Conservation (phyloP, 2,797 vertebrate species). For the Graptemys geographica region DNA sequence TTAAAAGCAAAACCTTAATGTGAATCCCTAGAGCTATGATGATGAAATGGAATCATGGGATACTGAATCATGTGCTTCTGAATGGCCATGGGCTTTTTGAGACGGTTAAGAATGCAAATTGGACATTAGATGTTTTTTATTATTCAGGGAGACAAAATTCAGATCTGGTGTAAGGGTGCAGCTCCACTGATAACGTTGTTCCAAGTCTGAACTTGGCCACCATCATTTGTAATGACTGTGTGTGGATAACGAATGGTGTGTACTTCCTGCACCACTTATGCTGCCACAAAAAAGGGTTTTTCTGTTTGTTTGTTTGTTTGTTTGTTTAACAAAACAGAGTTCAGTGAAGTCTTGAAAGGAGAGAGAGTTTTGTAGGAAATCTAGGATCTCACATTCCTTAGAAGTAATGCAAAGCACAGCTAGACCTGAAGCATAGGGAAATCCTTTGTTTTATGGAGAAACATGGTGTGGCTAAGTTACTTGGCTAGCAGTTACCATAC, state of each 20-base stretch:
- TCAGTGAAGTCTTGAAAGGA: background rate
- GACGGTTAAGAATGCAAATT: background rate
- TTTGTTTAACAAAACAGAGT: background rate
- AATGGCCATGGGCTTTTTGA: background rate
- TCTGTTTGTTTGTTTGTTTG: background rate
- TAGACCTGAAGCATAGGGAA: background rate
- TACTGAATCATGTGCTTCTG: rapidly evolving
- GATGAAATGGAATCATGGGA: background rate
- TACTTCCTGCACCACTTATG: background rate
- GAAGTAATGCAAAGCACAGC: background rate
- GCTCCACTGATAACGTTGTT: background rate
- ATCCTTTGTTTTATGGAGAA: background rate
- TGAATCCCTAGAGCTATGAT: background rate
- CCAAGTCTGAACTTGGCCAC: background rate
- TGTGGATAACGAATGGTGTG: background rate
- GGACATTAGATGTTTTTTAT: background rate
- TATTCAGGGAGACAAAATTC: background rate
- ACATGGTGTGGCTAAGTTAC: background rate
- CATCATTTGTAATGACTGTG: background rate
- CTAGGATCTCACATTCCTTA: background rate
- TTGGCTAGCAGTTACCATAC: background rate
- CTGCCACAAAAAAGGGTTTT: rapidly evolving
- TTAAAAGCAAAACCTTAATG: background rate
- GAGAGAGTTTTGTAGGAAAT: background rate
- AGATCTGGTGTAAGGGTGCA: background rate